Conservation (phyloP, 2,888 invertebrate species). For the Parelbella ahira region DNA sequence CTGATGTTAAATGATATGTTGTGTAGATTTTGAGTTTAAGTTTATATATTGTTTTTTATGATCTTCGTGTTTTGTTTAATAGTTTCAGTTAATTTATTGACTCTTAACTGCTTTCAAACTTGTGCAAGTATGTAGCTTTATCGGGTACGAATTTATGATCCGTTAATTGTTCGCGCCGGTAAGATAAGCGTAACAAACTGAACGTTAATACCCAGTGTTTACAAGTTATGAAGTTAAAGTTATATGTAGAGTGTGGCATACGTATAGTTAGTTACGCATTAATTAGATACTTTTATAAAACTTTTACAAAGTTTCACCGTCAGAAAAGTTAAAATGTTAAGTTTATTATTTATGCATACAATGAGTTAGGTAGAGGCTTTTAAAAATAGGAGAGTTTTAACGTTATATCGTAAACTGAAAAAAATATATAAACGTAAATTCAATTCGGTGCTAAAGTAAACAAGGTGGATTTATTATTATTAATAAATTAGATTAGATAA, state of each 20-base stretch:
- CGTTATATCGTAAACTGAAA: no score
- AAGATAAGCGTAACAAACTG: slow-evolving; percentile 64
- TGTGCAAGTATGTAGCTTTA: slow-evolving; percentile 48
- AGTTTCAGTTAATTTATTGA: no score
- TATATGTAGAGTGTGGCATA: neutral
- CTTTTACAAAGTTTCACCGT: neutral
- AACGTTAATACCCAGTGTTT: slow-evolving; percentile 25
- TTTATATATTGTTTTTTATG: slow-evolving; percentile 3
- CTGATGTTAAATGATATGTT: slow-evolving; percentile 12
- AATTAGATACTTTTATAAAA: neutral
- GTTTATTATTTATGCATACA: no score
- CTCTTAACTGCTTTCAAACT: slow-evolving; percentile 33
- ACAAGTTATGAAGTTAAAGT: slow-evolving; percentile 9
- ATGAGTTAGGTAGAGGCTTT: no score
- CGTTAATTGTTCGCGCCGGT: slow-evolving; percentile 66
- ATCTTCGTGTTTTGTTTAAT: neutral
- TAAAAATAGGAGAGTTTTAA: no score
- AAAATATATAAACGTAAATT: no score
- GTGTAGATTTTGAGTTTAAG: slow-evolving; percentile 4
- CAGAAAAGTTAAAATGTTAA: no score
- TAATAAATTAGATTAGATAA: no score
- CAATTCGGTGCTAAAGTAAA: no score
- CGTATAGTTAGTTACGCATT: neutral
- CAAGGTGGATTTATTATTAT: no score
- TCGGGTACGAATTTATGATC: slow-evolving; percentile 59